Base-by-base conservation (phyloP, 2,888 invertebrate species). In the Athalia rosae region DNA sequence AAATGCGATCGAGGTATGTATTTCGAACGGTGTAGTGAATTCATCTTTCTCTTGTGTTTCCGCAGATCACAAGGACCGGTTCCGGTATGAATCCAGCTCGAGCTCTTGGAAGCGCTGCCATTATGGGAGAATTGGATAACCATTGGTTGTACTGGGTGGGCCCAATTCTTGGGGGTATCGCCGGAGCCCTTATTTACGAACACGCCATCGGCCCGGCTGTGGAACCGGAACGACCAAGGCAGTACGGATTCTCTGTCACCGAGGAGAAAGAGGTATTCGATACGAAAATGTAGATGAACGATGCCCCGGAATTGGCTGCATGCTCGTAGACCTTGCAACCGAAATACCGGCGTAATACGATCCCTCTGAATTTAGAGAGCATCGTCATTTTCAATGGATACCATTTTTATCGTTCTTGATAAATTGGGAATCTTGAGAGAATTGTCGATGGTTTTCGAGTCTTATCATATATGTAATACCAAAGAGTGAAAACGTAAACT, bases 61-160 rank as follows among this genome's bases (percentile, higher is more conserved):
- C 86, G 5, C 88, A 93, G 93, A 88, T 93, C 53, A 91, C 90
- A 58, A 91, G 91, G 83, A 97, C 98, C 8, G 97, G 97, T 63
- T 93, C 97, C 58, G 95, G 97, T 84, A 97, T 98, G 97, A 98
- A 98, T 91, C 97, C 98, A 0, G 98, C 98, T 0, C 92, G 98
- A 80, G 95, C 95, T 79, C 93, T 98, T 86, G 98, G 98, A 78
- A 95, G 97, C 0, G 96, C 98, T 3, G 93, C 97, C 43, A 93
- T 97, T 78, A 93, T 93, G 81, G 93, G 93, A 79, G 90, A 91
- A 48, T 98, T 96, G 95, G 90, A 91, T 4, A 90, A 95, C 83
- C 98, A 98, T 85, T 98, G 97, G 97, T 94, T 97, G 0, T 97
- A 96, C 91, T 97, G 97, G 97, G 92, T 94, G n/a, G 97, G 97